Conservation (phyloP, 2,888 invertebrate species). For the Odiellus spinosus region DNA sequence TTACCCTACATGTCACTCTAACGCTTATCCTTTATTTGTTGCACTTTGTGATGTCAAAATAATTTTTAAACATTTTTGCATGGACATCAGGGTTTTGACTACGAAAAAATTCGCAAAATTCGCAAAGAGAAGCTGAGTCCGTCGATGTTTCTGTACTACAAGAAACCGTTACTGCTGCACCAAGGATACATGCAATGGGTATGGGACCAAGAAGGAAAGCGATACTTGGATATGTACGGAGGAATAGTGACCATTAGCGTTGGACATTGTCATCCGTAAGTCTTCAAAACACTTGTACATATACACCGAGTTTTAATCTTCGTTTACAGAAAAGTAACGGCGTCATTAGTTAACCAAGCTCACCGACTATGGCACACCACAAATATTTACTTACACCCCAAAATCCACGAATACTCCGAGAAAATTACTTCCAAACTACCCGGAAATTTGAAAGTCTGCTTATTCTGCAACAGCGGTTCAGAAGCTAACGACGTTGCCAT, state of each 20-base stretch:
- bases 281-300: too few relatives aligned
- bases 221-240: slow-evolving; percentile 87
- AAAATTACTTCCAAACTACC: slow-evolving; percentile 65
- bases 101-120: slow-evolving; percentile 7
- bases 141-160: slow-evolving; percentile 52
- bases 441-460: slow-evolving; percentile 69
- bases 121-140: slow-evolving; percentile 44
- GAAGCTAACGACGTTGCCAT: slow-evolving; percentile 94
- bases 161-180: slow-evolving; percentile 62
- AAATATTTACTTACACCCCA: slow-evolving; percentile 75
- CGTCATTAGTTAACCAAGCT: slow-evolving; percentile 60
- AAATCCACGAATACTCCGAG: slow-evolving; percentile 76
- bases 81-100: slow-evolving; percentile 12
- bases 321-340: slow-evolving; percentile 57
- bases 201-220: slow-evolving; percentile 64
- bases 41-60: too few relatives aligned
- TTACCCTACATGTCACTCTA: too few relatives aligned
- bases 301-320: too few relatives aligned
- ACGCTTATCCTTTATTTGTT: too few relatives aligned
- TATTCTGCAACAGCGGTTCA: slow-evolving; percentile 88
- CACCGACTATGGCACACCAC: slow-evolving; percentile 79
- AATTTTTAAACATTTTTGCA: too few relatives aligned
- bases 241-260: slow-evolving; percentile 96
- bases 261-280: slow-evolving; percentile 95
- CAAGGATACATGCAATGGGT: slow-evolving; percentile 85